These are phyloP conservation scores for Turritopsis dohrnii DNA, from an alignment of 30 jellyfish, hydroid and myxozoan species.

Conservation along the genomic window DNA sequence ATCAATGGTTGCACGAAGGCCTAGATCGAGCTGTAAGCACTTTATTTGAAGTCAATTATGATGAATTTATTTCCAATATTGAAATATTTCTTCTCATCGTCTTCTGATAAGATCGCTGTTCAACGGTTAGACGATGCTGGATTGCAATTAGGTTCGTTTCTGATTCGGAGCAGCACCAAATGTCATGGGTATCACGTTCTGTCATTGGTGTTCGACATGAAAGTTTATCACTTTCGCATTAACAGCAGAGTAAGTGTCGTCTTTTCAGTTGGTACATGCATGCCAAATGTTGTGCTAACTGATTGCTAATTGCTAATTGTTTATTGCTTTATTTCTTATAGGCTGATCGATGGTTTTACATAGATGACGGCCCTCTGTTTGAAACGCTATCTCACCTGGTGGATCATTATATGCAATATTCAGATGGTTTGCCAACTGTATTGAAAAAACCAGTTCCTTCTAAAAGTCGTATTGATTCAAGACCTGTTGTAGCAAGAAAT, in stretches of 20 bases:
- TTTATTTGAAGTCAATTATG: background rate
- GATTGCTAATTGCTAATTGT: background rate
- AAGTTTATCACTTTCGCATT: conserved; percentile 72
- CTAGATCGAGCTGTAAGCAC: conserved; percentile 62
- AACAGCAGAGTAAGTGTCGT: conserved; percentile 70
- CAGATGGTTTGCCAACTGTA: conserved; percentile 84
- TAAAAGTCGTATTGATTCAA: conserved; percentile 29
- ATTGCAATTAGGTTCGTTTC: conserved; percentile 68
- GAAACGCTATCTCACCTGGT: conserved; percentile 88
- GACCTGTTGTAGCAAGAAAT: conserved; percentile 27
- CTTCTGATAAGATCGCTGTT: conserved; percentile 64
- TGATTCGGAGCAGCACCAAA: conserved; percentile 75
- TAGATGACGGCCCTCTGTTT: conserved; percentile 93
- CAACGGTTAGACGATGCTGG: conserved; percentile 37
- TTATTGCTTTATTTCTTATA: background rate
- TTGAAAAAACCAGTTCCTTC: conserved; percentile 50
- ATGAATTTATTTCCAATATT: too few species aligned
- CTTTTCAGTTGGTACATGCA: background rate
- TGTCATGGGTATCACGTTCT: conserved; percentile 87
- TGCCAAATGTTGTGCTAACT: background rate
- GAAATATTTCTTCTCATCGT: background rate
- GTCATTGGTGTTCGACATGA: conserved; percentile 55
- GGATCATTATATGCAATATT: conserved; percentile 76
- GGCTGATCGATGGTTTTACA: conserved; percentile 98
- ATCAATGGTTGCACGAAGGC: conserved; percentile 76